Evolutionary conservation across 2,888 invertebrate species (phyloP).

Genomic region (Loripinus fragilis): DNA sequence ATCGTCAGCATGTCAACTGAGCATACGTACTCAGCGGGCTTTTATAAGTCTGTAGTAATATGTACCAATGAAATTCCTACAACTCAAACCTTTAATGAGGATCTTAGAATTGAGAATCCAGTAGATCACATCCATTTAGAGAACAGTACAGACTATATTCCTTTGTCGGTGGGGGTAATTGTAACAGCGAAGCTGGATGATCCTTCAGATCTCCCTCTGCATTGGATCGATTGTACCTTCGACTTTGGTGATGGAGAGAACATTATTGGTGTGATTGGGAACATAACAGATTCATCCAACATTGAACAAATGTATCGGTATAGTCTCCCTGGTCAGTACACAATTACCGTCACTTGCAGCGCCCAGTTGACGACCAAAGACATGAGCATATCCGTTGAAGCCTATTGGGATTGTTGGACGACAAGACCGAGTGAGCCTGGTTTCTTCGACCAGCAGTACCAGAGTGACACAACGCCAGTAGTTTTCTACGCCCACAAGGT

Average conservation of each 20-base stretch:
- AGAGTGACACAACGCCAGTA: background rate
- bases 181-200: background rate
- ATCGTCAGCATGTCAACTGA: too few species aligned
- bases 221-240: conserved; percentile 22
- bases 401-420: conserved; percentile 35
- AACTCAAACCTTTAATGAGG: background rate
- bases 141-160: conserved; percentile 1
- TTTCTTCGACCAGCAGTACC: conserved; percentile 22
- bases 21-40: too few species aligned
- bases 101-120: conserved; percentile 21
- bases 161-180: background rate
- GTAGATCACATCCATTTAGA: conserved; percentile 15
- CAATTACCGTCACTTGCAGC: conserved; percentile 10
- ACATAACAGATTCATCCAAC: background rate
- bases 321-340: background rate
- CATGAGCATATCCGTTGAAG: background rate
- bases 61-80: conserved; percentile 32
- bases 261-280: background rate
- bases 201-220: conserved; percentile 14
- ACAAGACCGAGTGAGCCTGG: background rate
- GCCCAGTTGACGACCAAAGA: background rate
- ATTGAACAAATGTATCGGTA: background rate
- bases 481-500: background rate
- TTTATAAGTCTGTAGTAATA: background rate
- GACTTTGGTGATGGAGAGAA: background rate